Evolutionary conservation across 2,113 vertebrate species (phyloP).

Genomic region (Melanocharis versteri): DNA sequence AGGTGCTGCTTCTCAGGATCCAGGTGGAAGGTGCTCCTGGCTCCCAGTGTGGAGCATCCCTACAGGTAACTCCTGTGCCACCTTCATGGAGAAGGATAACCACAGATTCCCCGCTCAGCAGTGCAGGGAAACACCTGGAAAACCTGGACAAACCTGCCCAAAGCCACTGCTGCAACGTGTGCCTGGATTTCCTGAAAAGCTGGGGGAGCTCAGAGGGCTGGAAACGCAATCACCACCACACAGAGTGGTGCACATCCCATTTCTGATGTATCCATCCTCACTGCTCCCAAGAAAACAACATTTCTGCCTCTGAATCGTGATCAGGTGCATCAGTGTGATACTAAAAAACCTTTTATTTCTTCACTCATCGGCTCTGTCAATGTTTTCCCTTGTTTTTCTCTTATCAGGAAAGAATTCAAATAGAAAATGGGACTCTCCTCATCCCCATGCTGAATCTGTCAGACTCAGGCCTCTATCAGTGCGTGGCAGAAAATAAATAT

Average conservation of each 20-base stretch:
- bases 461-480: conserved; percentile 91
- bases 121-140: neutral
- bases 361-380: neutral
- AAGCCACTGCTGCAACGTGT: neutral
- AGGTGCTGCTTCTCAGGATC: neutral
- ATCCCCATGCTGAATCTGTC: conserved; percentile 78
- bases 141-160: neutral
- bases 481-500: conserved; percentile 84
- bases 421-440: conserved; percentile 79
- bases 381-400: neutral
- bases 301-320: neutral
- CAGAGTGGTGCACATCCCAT: accelerated
- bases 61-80: neutral
- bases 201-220: neutral
- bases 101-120: neutral
- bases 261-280: neutral
- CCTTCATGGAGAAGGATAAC: neutral
- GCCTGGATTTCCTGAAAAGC: neutral
- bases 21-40: neutral
- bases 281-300: neutral
- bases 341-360: neutral
- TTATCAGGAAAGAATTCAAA: conserved; percentile 80
- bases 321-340: neutral
- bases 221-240: neutral
- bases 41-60: neutral